Conservation (phyloP, 2,888 invertebrate genomes). For the Trichopria drosophilae region DNA sequence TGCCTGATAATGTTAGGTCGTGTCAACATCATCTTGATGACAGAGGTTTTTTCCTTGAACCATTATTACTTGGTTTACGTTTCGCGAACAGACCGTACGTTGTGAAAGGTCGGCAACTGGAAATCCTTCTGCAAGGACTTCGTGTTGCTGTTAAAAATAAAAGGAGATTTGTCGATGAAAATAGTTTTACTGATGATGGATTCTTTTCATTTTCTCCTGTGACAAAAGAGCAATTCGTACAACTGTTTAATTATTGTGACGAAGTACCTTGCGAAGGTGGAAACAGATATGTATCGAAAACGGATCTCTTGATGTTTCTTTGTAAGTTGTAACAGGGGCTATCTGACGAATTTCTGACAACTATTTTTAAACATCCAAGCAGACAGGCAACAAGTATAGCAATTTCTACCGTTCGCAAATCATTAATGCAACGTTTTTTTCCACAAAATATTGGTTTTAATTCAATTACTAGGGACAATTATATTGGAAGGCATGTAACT, state of each 20-base stretch:
- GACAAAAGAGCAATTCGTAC: conserved; percentile 29
- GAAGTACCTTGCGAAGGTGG: no score
- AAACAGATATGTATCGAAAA: no score
- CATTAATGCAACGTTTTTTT: no score
- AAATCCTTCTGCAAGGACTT: conserved; percentile 21
- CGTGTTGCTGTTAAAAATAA: conserved; percentile 10
- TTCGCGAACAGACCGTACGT: conserved; percentile 23
- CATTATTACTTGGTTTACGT: conserved; percentile 19
- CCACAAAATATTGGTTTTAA: no score
- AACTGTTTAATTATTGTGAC: conserved; percentile 28
- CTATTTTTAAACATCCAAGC: no score
- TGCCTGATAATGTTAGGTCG: conserved; percentile 26
- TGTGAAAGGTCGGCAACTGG: conserved; percentile 15
- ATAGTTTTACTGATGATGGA: conserved; percentile 27
- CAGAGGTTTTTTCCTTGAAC: conserved; percentile 13
- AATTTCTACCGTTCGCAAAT: no score
- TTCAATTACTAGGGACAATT: no score
- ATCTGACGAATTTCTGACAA: no score
- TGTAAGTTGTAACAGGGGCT: no score
- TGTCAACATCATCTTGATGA: conserved; percentile 31
- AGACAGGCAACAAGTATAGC: no score
- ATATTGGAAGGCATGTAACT: no score
- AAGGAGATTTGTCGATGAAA: conserved; percentile 21
- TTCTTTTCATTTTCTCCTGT: conserved; percentile 13
- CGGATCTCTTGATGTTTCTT: no score